These are phyloP conservation scores for Lordiphosa stackelbergi DNA, from an alignment of 1,140 invertebrate species.

Conservation along the genomic window DNA sequence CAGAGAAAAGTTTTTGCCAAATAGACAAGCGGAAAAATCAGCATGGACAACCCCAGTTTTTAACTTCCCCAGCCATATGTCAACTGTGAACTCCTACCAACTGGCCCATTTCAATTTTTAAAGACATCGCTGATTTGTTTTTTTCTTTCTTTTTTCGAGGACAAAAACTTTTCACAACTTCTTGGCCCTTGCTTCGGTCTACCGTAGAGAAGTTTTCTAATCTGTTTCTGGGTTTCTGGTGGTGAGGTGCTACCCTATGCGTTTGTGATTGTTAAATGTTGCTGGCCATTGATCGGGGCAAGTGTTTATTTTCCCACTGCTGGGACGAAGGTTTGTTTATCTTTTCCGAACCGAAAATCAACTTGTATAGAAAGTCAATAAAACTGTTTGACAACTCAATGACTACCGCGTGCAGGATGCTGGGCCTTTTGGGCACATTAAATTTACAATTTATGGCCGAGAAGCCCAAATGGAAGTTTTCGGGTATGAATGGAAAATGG, in stretches of 20 bases:
- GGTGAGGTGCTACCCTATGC: slow-evolving; percentile 4
- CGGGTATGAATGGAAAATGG: background rate
- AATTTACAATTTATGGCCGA: slow-evolving; percentile 60
- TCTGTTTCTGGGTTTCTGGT: slow-evolving; percentile 19
- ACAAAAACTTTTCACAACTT: slow-evolving; percentile 46
- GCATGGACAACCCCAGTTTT: slow-evolving; percentile 52
- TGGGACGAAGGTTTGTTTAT: slow-evolving; percentile 33
- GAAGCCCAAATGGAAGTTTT: slow-evolving; percentile 31
- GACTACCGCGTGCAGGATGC: slow-evolving; percentile 15
- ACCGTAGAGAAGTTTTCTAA: slow-evolving; percentile 50
- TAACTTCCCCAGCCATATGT: slow-evolving; percentile 55
- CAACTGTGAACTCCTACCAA: slow-evolving; percentile 49
- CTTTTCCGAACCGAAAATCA: slow-evolving; percentile 26
- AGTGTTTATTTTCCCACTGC: slow-evolving; percentile 56
- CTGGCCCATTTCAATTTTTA: slow-evolving; percentile 39
- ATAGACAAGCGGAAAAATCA: slow-evolving; percentile 53
- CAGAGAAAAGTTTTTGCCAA: slow-evolving; percentile 37
- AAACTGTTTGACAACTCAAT: slow-evolving; percentile 60
- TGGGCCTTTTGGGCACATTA: slow-evolving; percentile 40
- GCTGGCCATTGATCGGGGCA: slow-evolving; percentile 38
- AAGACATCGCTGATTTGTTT: slow-evolving; percentile 26
- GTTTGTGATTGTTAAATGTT: slow-evolving; percentile 33
- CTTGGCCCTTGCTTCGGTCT: slow-evolving; percentile 20
- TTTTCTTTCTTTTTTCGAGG: background rate
- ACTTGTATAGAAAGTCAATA: slow-evolving; percentile 63